Evolutionary conservation across 2,113 vertebrate genomes (phyloP).

Genomic region (Halichoeres trimaculatus): DNA sequence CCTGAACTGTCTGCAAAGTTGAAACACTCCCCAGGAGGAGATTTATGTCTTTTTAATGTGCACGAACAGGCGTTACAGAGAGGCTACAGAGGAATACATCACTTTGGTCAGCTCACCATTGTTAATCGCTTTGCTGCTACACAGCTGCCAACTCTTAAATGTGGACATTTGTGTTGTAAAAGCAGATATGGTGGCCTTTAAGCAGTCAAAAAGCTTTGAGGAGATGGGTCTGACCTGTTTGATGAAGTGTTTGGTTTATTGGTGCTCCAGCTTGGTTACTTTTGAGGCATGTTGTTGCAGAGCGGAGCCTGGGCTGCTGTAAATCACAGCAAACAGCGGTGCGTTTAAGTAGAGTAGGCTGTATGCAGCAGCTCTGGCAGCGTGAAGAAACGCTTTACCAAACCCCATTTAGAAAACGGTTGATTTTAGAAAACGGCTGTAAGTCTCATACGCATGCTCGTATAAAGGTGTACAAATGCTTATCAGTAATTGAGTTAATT

Average conservation of each 20-base stretch:
- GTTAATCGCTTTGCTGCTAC: conserved; percentile 26
- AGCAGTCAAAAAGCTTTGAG: rapidly evolving
- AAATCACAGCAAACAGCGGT: conserved; percentile 48
- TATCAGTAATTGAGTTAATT: rapidly evolving
- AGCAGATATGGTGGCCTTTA: background rate
- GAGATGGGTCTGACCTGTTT: background rate
- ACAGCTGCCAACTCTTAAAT: conserved; percentile 53
- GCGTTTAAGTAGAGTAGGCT: conserved; percentile 40
- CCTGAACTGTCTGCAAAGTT: conserved; percentile 67
- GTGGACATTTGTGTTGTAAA: background rate
- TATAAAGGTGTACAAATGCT: rapidly evolving
- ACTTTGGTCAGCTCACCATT: conserved; percentile 56
- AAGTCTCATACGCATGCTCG: rapidly evolving
- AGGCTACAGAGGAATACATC: conserved; percentile 25
- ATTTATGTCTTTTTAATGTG: background rate
- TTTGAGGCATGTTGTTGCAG: conserved; percentile 25
- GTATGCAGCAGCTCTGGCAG: conserved; percentile 29
- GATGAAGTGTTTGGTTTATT: background rate
- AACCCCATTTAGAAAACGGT: conserved; percentile 17
- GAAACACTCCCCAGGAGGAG: conserved; percentile 2
- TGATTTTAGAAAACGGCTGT: rapidly evolving
- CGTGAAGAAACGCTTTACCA: conserved; percentile 13
- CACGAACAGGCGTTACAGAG: conserved; percentile 12
- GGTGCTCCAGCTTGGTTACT: conserved; percentile 35
- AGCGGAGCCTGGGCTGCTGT: conserved; percentile 29